A percentile compares a stretch with the other conserved stretches of the same genome.
Evolutionary conservation across 1,140 invertebrate species (phyloP).

Genomic region (Drepana arcuata): DNA sequence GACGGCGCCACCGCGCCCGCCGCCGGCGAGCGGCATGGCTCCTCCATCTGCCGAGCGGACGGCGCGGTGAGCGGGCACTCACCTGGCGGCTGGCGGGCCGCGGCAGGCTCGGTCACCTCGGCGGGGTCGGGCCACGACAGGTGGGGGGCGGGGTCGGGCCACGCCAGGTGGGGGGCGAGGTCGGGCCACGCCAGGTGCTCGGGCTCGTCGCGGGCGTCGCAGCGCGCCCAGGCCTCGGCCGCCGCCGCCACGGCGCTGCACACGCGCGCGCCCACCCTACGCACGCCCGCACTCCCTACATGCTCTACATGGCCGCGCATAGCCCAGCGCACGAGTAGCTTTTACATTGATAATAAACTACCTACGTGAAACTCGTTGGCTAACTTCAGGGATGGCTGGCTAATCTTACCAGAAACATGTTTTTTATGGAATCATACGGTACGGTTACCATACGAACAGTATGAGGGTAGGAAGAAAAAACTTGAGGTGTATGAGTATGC

Average conservation of each 20-base stretch:
- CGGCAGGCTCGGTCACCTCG: slow-evolving; percentile 24
- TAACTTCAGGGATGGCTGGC: too few relatives aligned
- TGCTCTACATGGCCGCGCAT: slow-evolving; percentile 20
- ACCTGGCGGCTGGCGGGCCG: not conserved
- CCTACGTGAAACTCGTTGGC: too few relatives aligned
- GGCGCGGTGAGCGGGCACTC: not conserved
- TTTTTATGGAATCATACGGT: too few relatives aligned
- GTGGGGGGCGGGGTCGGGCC: too few relatives aligned
- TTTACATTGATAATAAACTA: too few relatives aligned
- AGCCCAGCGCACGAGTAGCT: slow-evolving; percentile 2
- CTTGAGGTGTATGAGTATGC: too few relatives aligned
- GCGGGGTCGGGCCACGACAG: slow-evolving; percentile 51
- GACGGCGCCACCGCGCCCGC: slow-evolving; percentile 70
- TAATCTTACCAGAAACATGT: too few relatives aligned
- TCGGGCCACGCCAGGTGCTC: slow-evolving; percentile 61
- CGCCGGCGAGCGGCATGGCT: slow-evolving; percentile 64
- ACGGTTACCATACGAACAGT: too few relatives aligned
- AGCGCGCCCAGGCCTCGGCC: slow-evolving; percentile 7
- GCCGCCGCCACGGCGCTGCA: slow-evolving; percentile 1
- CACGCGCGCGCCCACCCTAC: slow-evolving; percentile 12
- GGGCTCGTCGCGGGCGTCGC: slow-evolving; percentile 46
- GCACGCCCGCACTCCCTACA: too few relatives aligned
- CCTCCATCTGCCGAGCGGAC: slow-evolving; percentile 22
- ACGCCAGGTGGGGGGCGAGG: too few relatives aligned
- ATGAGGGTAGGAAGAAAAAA: too few relatives aligned